Evolutionary conservation across 2,113 vertebrate genomes (phyloP), one percentile per base, ranked within the genome.

Genomic region (Prunella himalayana): DNA sequence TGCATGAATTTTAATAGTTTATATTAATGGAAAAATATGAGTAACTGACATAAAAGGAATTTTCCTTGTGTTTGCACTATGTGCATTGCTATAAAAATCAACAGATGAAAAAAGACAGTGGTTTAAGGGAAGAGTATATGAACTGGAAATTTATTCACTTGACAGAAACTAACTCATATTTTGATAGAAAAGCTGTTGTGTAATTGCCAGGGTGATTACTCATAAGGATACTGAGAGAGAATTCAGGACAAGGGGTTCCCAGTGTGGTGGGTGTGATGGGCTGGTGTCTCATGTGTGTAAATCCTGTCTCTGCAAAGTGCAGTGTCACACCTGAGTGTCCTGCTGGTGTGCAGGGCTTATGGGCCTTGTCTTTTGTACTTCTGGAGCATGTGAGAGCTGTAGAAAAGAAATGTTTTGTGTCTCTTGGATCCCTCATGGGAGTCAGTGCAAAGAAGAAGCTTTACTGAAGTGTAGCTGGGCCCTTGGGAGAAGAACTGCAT

Each of bases 11-110:
- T 98, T 98, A 97, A 98, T 97, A 97, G 96, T 93, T 97, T 97
- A 93, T 97, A 97, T 97, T 97, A 97, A 95, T 98, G 98, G 98
- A 94, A 98, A 98, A 98, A 97, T 98, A 96, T 97, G 97, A 98
- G 97, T 98, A 98, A 98, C 94, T 97, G 96, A 98, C 98, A 98
- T 98, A 91, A 98, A 98, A 98, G 96, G 95, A 96, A 94, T 97
- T 98, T 97, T 98, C 95, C 97, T 97, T 97, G 89, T 97, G 95
- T 94, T 97, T 95, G 76, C 91, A 53, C 84, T 96, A 13, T 92
- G 82, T 96, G 93, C 81, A 35, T 93, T 97, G 96, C 97, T 95
- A 92, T 97, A 93, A 98, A 98, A 97, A 97, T 91, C 71, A 90
- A 91, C 93, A 96, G 94, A 94, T 97, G 87, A 96, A 97, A 97